Base-by-base conservation (phyloP, 1,140 invertebrate genomes). In the Megathymus violae region DNA sequence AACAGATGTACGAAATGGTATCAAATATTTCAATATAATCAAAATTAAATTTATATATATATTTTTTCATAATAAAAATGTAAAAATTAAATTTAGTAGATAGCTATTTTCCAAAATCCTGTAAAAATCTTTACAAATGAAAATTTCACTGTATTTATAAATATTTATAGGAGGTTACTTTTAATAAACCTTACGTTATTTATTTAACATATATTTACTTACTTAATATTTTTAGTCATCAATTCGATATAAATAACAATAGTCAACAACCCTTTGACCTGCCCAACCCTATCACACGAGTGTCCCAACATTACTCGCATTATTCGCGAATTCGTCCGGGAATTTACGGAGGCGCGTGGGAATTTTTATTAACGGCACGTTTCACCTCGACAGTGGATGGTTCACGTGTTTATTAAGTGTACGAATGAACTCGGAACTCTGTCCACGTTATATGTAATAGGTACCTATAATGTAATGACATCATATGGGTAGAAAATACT, bases 301-400 rank as follows among this genome's bases (percentile, higher is more conserved):
- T 0, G 6, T 13, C 52, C 36, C 17, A 56, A 11, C 52, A 31
- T 17, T 41, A 46, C 16, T n/a, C 6, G 34, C 9, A 52, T 52
- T 50, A 58, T 46, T 54, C 63, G 48, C 47, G 38, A 36, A 44
- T 54, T 60, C 25, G 47, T 60, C 40, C 52, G 48, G 58, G 56
- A 65, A 46, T 27, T 15, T 43, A 50, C 54, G 19, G 38, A 25
- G 56, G 63, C 56, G 47, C 51, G 63, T 59, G 38, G 63, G 63
- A 65, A 65, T 65, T 65, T 65, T 65, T 65, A 65, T 65, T 44
- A 65, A 60, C 56, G 50, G 25, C 40, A 13, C 19, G 22, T 56
- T 56, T 56, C 40, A 56, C 48, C 9, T 36, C 31, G 27, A 14
- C 56, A 22, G 36, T n/a, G 56, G 13, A 50, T 52, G 62, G 63